Percentiles rank a stretch among this genome's conserved stretches.
phyloP scores from a whole-genome alignment of 2,797 vertebrate genomes.

The Lagodon rhomboides region DNA sequence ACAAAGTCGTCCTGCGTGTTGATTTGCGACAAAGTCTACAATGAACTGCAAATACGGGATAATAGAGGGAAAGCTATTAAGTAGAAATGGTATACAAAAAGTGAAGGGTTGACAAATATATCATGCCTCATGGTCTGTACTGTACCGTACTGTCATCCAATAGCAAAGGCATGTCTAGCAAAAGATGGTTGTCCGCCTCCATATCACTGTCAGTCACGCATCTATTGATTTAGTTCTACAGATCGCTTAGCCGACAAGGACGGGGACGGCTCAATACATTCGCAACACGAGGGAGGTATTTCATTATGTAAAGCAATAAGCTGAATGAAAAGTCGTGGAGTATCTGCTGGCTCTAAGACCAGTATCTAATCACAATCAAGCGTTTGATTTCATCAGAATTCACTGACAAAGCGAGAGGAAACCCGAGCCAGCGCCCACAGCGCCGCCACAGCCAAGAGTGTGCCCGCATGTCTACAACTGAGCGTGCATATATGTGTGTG shows the following conservation, averaged over 20 bases:
- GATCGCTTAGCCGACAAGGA: constrained; percentile 9
- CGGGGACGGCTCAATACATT: constrained; percentile 17
- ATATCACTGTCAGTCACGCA: neutral
- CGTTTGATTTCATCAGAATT: constrained; percentile 45
- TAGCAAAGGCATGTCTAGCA: neutral
- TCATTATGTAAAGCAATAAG: constrained; percentile 27
- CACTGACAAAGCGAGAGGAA: constrained; percentile 29
- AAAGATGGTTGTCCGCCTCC: neutral
- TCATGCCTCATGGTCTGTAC: neutral
- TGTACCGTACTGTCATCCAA: neutral
- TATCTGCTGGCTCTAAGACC: constrained; percentile 28
- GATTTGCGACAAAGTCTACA: neutral
- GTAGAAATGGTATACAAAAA: no score
- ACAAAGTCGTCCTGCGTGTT: neutral
- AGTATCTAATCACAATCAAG: constrained; percentile 41
- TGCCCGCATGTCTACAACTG: constrained; percentile 25
- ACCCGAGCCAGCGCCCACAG: constrained; percentile 5
- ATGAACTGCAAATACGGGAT: neutral
- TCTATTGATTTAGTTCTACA: neutral
- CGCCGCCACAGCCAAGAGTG: constrained; percentile 17
- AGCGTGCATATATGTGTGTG: neutral
- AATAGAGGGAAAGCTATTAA: neutral
- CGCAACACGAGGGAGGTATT: neutral
- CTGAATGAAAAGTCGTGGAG: constrained; percentile 17
- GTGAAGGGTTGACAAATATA: no score